These are phyloP conservation scores for Oncorhynchus kisutch DNA, from an alignment of 2,113 vertebrate species.

Conservation along the genomic window DNA sequence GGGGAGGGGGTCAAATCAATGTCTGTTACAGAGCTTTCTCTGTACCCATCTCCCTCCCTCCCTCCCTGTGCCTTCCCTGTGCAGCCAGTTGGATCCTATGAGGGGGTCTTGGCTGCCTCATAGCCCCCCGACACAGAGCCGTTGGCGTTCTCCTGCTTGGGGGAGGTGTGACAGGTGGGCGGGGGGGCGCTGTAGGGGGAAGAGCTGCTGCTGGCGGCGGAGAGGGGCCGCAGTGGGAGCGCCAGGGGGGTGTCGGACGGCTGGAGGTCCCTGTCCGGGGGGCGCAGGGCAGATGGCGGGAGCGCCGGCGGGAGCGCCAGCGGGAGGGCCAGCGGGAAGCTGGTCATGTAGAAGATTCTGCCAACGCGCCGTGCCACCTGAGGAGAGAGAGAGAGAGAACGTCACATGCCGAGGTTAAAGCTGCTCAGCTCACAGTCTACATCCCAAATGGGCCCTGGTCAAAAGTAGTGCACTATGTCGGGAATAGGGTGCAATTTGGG, in stretches of 20 bases:
- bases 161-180: slow-evolving; percentile 75
- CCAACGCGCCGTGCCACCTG: slow-evolving; percentile 91
- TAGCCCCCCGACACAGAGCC: slow-evolving; percentile 54
- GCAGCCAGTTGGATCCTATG: slow-evolving; percentile 63
- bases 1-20: too few species aligned
- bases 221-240: slow-evolving; percentile 71
- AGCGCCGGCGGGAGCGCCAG: slow-evolving; percentile 80
- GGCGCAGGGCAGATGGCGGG: slow-evolving; percentile 76
- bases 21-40: too few species aligned
- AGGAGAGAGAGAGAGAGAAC: slow-evolving; percentile 25
- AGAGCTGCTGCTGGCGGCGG: slow-evolving; percentile 78
- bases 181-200: slow-evolving; percentile 75
- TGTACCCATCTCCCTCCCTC: neutral
- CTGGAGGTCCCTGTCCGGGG: slow-evolving; percentile 72
- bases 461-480: neutral
- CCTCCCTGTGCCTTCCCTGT: neutral
- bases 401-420: slow-evolving; percentile 18
- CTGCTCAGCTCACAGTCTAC: too few species aligned
- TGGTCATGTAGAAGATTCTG: slow-evolving; percentile 92
- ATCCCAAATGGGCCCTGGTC: slow-evolving; percentile 15
- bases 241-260: slow-evolving; percentile 34
- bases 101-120: slow-evolving; percentile 71
- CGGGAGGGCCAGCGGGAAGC: slow-evolving; percentile 88
- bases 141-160: slow-evolving; percentile 85
- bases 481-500: neutral